Conservation (phyloP, 2,888 invertebrate species). For the Neoascia interrupta region DNA sequence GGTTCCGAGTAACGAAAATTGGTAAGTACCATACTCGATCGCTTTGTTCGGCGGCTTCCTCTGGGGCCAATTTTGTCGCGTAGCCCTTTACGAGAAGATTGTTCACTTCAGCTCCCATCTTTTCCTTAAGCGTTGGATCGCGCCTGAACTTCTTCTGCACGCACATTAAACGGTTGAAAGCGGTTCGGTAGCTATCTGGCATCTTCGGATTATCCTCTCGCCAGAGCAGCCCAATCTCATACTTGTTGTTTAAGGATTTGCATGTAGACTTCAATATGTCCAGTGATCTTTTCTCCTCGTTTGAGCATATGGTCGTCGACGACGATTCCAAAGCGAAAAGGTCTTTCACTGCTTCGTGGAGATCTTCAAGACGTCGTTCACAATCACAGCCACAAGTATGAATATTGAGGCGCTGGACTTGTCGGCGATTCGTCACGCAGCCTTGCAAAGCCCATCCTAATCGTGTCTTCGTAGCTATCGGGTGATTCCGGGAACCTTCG, state of each 20-base stretch:
- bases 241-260: neutral
- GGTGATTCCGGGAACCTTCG: too few species aligned
- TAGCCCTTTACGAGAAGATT: slow-evolving; percentile 45
- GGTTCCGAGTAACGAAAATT: slow-evolving; percentile 24
- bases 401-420: too few species aligned
- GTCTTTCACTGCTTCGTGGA: too few species aligned
- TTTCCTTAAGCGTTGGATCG: slow-evolving; percentile 10
- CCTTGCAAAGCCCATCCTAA: too few species aligned
- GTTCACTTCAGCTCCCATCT: slow-evolving; percentile 51
- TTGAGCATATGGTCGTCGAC: too few species aligned
- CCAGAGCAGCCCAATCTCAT: slow-evolving; percentile 43
- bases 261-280: slow-evolving; percentile 30
- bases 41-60: neutral
- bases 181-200: slow-evolving; percentile 37
- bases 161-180: slow-evolving; percentile 43
- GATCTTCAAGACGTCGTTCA: too few species aligned
- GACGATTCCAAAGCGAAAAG: too few species aligned
- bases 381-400: too few species aligned
- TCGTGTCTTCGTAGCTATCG: too few species aligned
- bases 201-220: slow-evolving; percentile 19
- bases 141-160: slow-evolving; percentile 53
- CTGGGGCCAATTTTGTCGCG: slow-evolving; percentile 10
- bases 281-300: slow-evolving; percentile 48
- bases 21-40: neutral
- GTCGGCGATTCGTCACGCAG: too few species aligned